Evolutionary conservation across 2,113 vertebrate species (phyloP), one percentile per base, ranked within the genome.

Genomic region (Geococcyx californianus): DNA sequence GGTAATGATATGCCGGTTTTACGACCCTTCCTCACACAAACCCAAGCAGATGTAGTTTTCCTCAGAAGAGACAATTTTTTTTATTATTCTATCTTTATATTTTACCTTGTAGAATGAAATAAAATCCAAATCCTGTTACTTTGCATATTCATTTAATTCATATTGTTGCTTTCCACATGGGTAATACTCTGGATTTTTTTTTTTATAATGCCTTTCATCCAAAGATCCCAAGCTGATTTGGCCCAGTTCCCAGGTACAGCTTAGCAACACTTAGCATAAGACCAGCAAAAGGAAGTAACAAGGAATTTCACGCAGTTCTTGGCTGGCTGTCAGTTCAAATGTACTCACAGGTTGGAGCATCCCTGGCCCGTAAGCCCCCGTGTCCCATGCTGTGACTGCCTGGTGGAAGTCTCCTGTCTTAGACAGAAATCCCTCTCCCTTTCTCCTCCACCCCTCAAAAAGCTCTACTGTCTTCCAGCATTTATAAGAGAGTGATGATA

Each of bases 151-250:
- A 75, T 94, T 94, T 90, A 90, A 81, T 81, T 90, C 31, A 72
- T 64, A 70, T 92, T 69, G 75, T 93, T 93, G 88, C 55, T 95
- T 94, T 93, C 83, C 64, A 75, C 52, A 49, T n/a, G 29, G 59
- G 21, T 88, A 84, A 86, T 88, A 84, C 25, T 59, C 40, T 40
- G 59, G 56, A 28, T 74, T 60, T 40, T 24, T 54, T 75, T 33
- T 58, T 84, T 44, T 55, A 38, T 70, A 74, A 93, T 70, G 63
- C 60, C 25, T 92, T 86, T 96, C 38, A 86, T 93, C 90, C 64
- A 33, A 81, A 95, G 88, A 94, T 92, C 69, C 58, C 92, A 96
- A 94, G 88, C 88, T 93, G 94, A 93, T 95, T 96, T 94, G 92
- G 93, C 92, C 60, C 8, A 10, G n/a, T 90, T 96, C 95, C 92